Conservation (phyloP, 1,140 invertebrate species). For the Drosophila tristis region DNA sequence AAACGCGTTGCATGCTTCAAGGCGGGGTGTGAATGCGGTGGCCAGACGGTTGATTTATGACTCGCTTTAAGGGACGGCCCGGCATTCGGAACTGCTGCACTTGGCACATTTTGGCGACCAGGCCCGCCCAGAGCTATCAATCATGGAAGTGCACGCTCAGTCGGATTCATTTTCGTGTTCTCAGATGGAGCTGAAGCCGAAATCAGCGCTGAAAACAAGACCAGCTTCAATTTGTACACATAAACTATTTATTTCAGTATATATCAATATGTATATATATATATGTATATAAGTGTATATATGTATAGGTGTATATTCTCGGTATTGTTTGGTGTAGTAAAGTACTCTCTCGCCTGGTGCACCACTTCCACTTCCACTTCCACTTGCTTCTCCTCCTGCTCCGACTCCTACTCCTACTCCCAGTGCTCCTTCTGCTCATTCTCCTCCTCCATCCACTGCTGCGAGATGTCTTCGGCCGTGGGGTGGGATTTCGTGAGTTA, state of each 20-base stretch:
- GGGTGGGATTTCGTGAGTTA: too few species aligned
- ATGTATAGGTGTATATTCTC: constrained; percentile 44
- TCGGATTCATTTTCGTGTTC: constrained; percentile 1
- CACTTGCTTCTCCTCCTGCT: not conserved
- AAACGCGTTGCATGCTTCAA: constrained; percentile 56
- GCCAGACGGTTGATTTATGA: constrained; percentile 56
- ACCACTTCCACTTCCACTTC: too few species aligned
- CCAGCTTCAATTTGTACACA: constrained; percentile 22
- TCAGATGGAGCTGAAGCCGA: not conserved
- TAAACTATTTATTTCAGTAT: constrained; percentile 78
- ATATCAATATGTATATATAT: constrained; percentile 50
- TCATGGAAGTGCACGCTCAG: constrained; percentile 17
- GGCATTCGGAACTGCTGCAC: constrained; percentile 3
- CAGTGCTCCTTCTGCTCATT: not conserved
- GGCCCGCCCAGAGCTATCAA: constrained; percentile 11
- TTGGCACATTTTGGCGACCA: constrained; percentile 10
- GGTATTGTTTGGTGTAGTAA: constrained; percentile 49
- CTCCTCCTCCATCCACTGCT: not conserved
- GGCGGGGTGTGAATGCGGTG: constrained; percentile 1
- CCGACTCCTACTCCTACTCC: not conserved
- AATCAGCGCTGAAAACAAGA: constrained; percentile 14
- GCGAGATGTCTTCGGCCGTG: too few species aligned
- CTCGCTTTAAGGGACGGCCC: not conserved
- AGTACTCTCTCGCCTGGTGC: constrained; percentile 48
- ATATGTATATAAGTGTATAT: constrained; percentile 42